These are phyloP conservation scores for Mesembrinibis cayennensis DNA, from an alignment of 2,113 vertebrate genomes.

Conservation along the genomic window DNA sequence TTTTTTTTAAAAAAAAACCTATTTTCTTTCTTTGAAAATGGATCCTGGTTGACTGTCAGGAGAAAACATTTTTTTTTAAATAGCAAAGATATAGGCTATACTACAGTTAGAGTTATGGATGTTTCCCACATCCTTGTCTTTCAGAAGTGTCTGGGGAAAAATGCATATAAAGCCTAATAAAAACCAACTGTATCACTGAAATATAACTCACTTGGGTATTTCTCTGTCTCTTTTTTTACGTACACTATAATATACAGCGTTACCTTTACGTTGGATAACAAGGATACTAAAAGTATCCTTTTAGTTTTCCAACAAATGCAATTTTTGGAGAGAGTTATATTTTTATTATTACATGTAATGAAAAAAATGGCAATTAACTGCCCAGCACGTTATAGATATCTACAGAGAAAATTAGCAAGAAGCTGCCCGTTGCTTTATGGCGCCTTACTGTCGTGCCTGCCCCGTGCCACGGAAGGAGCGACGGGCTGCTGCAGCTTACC, in stretches of 20 bases:
- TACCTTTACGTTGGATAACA: neutral
- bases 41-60: neutral
- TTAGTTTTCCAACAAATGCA: neutral
- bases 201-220: neutral
- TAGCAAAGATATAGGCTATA: neutral
- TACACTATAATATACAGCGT: neutral
- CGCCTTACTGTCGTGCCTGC: neutral
- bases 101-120: neutral
- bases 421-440: neutral
- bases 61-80: neutral
- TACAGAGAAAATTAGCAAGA: neutral
- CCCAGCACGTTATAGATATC: neutral
- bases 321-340: neutral
- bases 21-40: neutral
- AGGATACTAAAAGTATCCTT: no score
- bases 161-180: neutral
- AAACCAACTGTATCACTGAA: neutral
- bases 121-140: neutral
- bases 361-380: neutral
- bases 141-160: neutral
- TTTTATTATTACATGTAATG: neutral
- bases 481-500: neutral
- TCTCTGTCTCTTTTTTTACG: neutral
- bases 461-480: fast-evolving
- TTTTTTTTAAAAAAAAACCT: neutral